Percentiles rank a stretch among this genome's conserved stretches.
Evolutionary conservation across 2,888 invertebrate genomes (phyloP).

Genomic region (Phlogophora meticulosa): DNA sequence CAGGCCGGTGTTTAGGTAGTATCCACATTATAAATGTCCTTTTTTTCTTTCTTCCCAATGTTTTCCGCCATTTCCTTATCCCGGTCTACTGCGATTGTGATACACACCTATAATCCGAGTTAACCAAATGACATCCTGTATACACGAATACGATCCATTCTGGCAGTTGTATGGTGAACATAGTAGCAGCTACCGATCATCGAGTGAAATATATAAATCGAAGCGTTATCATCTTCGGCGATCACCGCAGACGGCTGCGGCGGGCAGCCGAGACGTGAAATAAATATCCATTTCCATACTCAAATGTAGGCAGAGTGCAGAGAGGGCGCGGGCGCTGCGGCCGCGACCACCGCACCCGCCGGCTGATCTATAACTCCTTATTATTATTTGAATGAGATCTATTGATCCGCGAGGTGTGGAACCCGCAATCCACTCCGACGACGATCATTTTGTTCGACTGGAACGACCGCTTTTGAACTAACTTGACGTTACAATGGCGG

Average conservation of each 20-base stretch:
- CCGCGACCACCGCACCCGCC: constrained; percentile 70
- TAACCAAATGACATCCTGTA: constrained; percentile 69
- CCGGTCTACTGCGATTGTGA: background rate
- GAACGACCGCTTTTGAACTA: constrained; percentile 90
- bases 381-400: constrained; percentile 91
- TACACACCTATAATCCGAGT: background rate
- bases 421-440: constrained; percentile 85
- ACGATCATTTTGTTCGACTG: constrained; percentile 90
- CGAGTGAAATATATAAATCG: constrained; percentile 90
- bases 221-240: constrained; percentile 88
- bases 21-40: background rate
- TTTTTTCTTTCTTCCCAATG: background rate
- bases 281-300: constrained; percentile 90
- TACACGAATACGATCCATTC: constrained; percentile 72
- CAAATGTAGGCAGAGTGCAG: constrained; percentile 79
- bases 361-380: constrained; percentile 90
- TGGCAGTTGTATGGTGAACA: constrained; percentile 85
- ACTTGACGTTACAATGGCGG: constrained; percentile 90
- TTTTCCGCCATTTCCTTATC: background rate
- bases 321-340: constrained; percentile 75
- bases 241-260: constrained; percentile 85
- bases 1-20: background rate
- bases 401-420: constrained; percentile 90
- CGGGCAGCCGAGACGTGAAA: constrained; percentile 82
- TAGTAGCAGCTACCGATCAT: constrained; percentile 87